These are phyloP conservation scores for Lepeophtheirus nordmannii DNA, from an alignment of 2,888 invertebrate genomes.

Conservation along the genomic window DNA sequence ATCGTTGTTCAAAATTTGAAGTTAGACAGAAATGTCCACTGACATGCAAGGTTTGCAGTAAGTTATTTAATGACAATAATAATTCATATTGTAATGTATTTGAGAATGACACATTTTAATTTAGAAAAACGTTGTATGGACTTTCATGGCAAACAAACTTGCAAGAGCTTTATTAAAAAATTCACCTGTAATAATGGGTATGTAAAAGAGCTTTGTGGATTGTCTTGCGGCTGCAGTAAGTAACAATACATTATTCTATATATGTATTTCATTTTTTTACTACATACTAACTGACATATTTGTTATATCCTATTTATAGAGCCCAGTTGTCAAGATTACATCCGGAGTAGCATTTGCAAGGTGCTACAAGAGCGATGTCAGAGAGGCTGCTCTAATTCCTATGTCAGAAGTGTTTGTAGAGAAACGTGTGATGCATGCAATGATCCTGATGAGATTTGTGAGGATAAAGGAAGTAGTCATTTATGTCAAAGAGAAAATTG, in stretches of 20 bases:
- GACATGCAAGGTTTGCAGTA: not conserved
- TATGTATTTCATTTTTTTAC: not conserved
- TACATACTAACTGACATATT: too few relatives aligned
- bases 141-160: not conserved
- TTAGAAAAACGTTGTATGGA: not conserved
- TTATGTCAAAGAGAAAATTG: not conserved
- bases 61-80: not conserved
- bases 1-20: not conserved
- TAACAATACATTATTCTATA: not conserved
- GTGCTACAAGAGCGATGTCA: not conserved
- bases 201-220: not conserved
- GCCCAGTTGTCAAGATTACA: not conserved
- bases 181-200: not conserved
- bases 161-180: not conserved
- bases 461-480: not conserved
- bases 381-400: not conserved
- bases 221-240: slow-evolving; percentile 1
- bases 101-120: not conserved
- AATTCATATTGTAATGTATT: not conserved
- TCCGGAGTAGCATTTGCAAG: not conserved
- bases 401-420: not conserved
- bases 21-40: not conserved
- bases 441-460: too few relatives aligned
- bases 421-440: not conserved
- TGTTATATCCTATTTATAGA: not conserved